Evolutionary conservation across 2,113 vertebrate species (phyloP).

Genomic region (Ellobius talpinus): DNA sequence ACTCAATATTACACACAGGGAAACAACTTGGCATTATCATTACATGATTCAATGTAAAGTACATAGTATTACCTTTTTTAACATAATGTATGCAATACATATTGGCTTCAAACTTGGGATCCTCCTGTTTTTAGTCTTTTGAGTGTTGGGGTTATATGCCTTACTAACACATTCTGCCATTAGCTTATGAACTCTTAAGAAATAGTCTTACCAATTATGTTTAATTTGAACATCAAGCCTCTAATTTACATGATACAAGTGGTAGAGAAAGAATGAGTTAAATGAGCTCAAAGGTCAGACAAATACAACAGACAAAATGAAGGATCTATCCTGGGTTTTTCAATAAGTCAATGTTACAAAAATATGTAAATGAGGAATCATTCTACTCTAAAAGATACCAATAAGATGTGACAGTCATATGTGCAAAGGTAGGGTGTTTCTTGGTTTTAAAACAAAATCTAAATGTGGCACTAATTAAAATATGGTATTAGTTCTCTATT

Average conservation of each 20-base stretch:
- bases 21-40: neutral
- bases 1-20: neutral
- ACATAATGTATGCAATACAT: neutral
- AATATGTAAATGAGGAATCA: neutral
- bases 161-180: neutral
- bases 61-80: neutral
- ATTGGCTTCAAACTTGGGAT: neutral
- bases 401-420: neutral
- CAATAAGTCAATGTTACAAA: neutral
- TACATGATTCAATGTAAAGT: conserved; percentile 7
- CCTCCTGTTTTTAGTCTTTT: neutral
- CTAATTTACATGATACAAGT: neutral
- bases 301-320: conserved; percentile 7
- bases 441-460: conserved; percentile 4
- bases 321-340: neutral
- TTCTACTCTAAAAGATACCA: neutral
- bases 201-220: neutral
- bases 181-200: conserved; percentile 2
- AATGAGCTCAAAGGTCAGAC: neutral
- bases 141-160: neutral
- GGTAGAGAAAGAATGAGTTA: neutral
- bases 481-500: conserved; percentile 35
- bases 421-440: neutral
- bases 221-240: neutral
- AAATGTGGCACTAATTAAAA: neutral